Evolutionary conservation across 2,113 vertebrate genomes (phyloP), one percentile per base, ranked within the genome.

Genomic region (Lagopus muta): DNA sequence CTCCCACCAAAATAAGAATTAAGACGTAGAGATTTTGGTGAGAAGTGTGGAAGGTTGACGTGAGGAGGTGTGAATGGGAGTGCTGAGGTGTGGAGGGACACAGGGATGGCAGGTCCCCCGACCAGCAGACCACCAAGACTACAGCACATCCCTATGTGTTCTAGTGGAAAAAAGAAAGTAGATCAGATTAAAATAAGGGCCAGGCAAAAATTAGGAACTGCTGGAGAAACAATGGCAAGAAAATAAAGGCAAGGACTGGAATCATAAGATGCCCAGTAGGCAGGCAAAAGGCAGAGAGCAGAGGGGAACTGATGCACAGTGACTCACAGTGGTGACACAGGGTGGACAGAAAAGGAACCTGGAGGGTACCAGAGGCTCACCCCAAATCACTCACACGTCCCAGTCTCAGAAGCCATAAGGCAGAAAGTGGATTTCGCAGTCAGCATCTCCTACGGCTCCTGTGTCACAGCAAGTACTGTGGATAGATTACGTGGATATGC

Each of bases 61-160:
- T 4, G 2, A 22, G 52, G n/a, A 32, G 0, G 0, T 5, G 2
- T 11, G 43, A 61, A 40, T 21, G 15, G 67, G 58, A 76, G 20
- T 11, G 9, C 9, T 43, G 55, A 13, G 36, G 3, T 36, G 27
- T 16, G 45, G 27, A 66, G 57, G 24, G 24, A 62, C 60, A 27
- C 6, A 36, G 15, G 22, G 4, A 62, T 62, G 34, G 22, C 34
- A 38, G 34, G n/a, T 20, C 61, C 17, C 34, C 19, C 5, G 6
- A 18, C 10, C 40, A 76, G 67, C 25, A 54, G 32, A 6, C 52
- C 25, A 36, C 34, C 43, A 65, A 34, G 14, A 52, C 5, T 24
- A 30, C 67, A 45, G 13, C 52, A 66, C 20, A 40, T 8, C 60
- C 69, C 43, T 30, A 2, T 5, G 14, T 6, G 20, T 34, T 76